Base-by-base conservation (phyloP, 2,888 invertebrate species). In the Tetragnatha montana region DNA sequence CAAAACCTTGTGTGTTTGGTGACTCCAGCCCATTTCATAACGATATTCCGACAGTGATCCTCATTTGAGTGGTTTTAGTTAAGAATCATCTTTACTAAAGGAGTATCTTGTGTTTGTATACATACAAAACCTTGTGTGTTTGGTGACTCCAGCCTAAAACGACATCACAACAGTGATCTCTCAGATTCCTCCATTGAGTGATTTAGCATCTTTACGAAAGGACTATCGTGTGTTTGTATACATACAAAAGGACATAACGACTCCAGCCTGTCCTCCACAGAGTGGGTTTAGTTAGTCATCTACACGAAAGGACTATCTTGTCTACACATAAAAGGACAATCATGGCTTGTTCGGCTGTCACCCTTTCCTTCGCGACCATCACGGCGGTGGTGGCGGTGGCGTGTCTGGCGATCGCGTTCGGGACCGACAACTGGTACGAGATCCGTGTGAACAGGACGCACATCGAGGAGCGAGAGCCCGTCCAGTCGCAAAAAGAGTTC, bases 401-500 rank as follows among this genome's bases (percentile, higher is more conserved):
- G 92, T 95, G 98, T 93, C 95, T 98, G 94, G 96, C 97, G 93
- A 98, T 98, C 94, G 97, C 98, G 93, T 98, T 98, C 94, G 96
- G 97, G 92, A 98, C 98, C 93, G 98, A 98, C 95, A 98, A 98
- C 95, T 98, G 98, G 98, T 95, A 97, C 93, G 97, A 97, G 94
- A 97, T 97, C 93, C 97, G 97, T 95, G 98, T 98, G 92, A 96
- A 96, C 94, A 95, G 98, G 93, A 96, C 95, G 93, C 96, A 96
- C 94, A 97, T 97, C 93, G 97, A 97, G 95, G 89, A 89, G 21
- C 35, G 86, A 74, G 91, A 91, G 50, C 87, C 82, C 6, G n/a
- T 87, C 1, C 71, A 83, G 0, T 75, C 71, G 10, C 87, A 89
- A 50, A 88, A 81, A 50, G 92, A 92, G 14, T 92, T 92, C 89